These are phyloP conservation scores for Barnardius zonarius DNA, from an alignment of 2,113 vertebrate genomes.

Conservation along the genomic window DNA sequence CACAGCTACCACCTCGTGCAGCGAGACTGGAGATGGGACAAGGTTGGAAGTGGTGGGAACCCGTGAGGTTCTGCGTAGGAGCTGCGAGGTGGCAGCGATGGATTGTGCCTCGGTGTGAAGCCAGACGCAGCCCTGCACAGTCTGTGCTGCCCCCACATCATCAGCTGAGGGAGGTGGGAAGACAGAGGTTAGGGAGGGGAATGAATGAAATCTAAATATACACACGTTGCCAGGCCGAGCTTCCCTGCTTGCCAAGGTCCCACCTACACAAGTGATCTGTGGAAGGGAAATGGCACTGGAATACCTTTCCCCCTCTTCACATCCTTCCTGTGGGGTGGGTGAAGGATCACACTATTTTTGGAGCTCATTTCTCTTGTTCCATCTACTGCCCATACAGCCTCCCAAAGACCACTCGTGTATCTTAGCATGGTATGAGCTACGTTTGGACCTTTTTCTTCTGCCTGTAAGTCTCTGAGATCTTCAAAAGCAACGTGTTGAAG, in stretches of 20 bases:
- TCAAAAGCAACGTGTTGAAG: not conserved
- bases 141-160: rapidly evolving
- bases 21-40: not conserved
- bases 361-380: not conserved
- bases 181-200: not conserved
- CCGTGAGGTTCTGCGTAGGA: not conserved
- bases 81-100: not conserved
- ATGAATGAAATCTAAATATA: not conserved
- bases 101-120: not conserved
- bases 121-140: not conserved
- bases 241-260: not conserved
- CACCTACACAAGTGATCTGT: not conserved
- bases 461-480: not conserved
- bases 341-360: not conserved
- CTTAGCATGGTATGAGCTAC: not conserved
- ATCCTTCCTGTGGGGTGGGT: not conserved
- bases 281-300: not conserved
- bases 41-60: not conserved
- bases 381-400: not conserved
- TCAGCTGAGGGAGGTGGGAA: not conserved
- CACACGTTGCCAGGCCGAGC: not conserved
- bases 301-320: not conserved
- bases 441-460: not conserved
- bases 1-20: rapidly evolving
- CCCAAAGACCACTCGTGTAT: not conserved